phyloP scores from a whole-genome alignment of 2,797 vertebrate genomes.

The Hipposideros larvatus region DNA sequence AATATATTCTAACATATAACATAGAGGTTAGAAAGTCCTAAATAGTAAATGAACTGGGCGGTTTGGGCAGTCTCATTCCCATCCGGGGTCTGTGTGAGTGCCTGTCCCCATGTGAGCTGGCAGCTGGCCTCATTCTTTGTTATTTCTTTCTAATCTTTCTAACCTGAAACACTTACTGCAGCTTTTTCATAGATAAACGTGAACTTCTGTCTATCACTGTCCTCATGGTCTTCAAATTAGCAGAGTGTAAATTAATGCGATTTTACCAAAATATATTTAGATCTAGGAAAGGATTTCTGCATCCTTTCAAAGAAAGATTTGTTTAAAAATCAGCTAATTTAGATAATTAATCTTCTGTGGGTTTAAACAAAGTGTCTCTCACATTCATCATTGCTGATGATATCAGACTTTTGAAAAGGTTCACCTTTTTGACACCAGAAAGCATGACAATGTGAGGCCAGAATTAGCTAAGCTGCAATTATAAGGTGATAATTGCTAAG shows the following conservation, averaged over 20 bases:
- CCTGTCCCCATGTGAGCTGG: neutral
- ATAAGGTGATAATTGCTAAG: constrained; percentile 70
- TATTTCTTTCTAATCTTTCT: neutral
- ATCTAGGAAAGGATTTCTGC: neutral
- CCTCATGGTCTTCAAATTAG: constrained; percentile 60
- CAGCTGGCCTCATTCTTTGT: neutral
- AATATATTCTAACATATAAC: neutral
- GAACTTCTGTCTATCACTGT: constrained; percentile 60
- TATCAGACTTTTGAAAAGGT: constrained; percentile 54
- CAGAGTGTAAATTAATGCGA: constrained; percentile 61
- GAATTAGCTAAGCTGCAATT: constrained; percentile 65
- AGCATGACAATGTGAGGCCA: constrained; percentile 26
- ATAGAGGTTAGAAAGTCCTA: neutral
- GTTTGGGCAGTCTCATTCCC: neutral
- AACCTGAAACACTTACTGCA: constrained; percentile 54
- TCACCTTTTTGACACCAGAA: constrained; percentile 45
- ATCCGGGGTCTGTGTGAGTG: neutral
- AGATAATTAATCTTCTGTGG: constrained; percentile 60
- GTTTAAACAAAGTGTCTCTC: constrained; percentile 66
- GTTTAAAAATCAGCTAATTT: constrained; percentile 47
- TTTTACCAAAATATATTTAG: constrained; percentile 58
- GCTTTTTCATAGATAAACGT: constrained; percentile 52
- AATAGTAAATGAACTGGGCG: neutral
- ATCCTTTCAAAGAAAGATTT: constrained; percentile 57
- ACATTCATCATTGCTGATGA: constrained; percentile 62